Percentiles rank a stretch among this genome's conserved stretches.
Conservation (phyloP, 37 sponge, comb jelly and placozoan genomes). For the Dysidea cf. avara region DNA sequence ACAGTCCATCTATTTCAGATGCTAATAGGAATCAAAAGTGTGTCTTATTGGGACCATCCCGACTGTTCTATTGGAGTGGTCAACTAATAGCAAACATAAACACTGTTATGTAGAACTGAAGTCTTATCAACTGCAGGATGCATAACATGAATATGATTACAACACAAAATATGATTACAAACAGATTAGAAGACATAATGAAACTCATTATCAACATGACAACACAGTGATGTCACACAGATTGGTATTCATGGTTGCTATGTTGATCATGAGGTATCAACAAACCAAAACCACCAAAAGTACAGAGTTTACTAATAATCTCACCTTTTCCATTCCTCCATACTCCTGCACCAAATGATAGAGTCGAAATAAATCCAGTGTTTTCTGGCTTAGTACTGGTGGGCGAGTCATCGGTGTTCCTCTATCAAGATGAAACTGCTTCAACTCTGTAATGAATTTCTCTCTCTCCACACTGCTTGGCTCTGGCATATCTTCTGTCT, state of each 20-base stretch:
- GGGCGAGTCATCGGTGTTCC: constrained; percentile 59
- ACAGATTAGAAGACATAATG: no score
- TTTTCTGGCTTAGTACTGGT: constrained; percentile 64
- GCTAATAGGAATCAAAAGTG: no score
- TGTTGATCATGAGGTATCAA: no score
- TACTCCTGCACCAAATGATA: constrained; percentile 64
- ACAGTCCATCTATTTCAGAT: no score
- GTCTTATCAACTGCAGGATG: no score
- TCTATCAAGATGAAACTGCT: constrained; percentile 31
- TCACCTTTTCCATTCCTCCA: constrained; percentile 83
- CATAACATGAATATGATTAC: no score
- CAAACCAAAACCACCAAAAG: not conserved
- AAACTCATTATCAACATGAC: no score
- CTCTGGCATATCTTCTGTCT: constrained; percentile 28
- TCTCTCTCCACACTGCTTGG: constrained; percentile 5
- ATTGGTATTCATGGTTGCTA: not conserved
- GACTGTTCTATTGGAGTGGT: no score
- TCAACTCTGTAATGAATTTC: constrained; percentile 44
- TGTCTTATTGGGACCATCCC: no score
- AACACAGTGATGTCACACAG: not conserved
- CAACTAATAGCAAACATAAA: no score
- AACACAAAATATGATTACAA: no score
- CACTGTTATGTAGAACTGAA: no score
- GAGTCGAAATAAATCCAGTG: constrained; percentile 68
- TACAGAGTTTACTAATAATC: not conserved